Evolutionary conservation across 2,797 vertebrate species (phyloP), one percentile per base, ranked within the genome.

Genomic region (Neosilurus hyrtlii): DNA sequence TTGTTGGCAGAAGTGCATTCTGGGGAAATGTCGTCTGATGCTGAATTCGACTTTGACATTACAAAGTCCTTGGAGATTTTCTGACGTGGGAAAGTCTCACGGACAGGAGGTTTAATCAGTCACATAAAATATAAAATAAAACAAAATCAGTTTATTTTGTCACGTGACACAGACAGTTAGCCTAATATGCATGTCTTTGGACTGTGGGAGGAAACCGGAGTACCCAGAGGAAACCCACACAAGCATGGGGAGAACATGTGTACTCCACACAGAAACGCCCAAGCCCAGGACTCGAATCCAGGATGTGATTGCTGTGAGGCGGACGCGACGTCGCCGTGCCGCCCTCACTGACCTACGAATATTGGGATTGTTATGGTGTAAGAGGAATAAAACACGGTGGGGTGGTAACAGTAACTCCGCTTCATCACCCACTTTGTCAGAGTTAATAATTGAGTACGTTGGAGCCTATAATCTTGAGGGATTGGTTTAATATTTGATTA

Each of bases 401-500:
- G 22, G 22, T 24, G 68, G 14, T 15, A 15, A 51, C 20, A 16
- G 49, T 51, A 15, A 15, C 68, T 71, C 2, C 24, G 14, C 14
- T 24, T 71, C 67, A 8, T 71, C 49, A 54, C 43, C n/a, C 14
- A 8, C 22, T 56, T 73, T 11, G 24, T 54, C n/a, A 16, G 2
- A 16, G 7, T 24, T 72, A 54, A 54, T 30, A 11, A 56, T 10
- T 30, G 24, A 73, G 9, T 20, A 73, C 3, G 4, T 56, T 56
- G 20, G 14, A 22, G 30, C 10, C 66, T 71, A 1, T 71, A n/a
- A 71, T 14, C 37, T 70, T 68, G 66, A 30, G 52, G 24, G 24
- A 74, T 74, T 30, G 71, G 18, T 30, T 74, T 56, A 74, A 30
- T 56, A 20, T 74, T 30, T 56, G 52, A 73, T 73, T 10, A 73